phyloP scores from a whole-genome alignment of 2,888 invertebrate species.

The Drosophila meridionalis region DNA sequence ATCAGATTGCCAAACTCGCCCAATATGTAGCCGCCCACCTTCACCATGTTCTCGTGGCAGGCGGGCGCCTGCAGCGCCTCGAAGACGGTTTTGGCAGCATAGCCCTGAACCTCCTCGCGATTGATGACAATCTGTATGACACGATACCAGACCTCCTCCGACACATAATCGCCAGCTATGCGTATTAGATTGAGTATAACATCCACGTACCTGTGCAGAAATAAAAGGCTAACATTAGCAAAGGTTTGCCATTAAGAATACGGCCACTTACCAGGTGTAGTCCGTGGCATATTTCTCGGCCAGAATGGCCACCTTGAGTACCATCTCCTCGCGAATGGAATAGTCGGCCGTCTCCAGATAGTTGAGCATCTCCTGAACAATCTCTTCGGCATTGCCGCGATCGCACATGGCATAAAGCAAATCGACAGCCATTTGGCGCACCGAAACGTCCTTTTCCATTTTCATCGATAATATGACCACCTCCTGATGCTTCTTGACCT shows the following conservation, averaged over 20 bases:
- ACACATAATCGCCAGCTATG: conserved; percentile 99
- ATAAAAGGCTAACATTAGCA: not conserved
- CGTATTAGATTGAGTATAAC: conserved; percentile 99
- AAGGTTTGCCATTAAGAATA: not conserved
- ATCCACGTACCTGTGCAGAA: conserved; percentile 89
- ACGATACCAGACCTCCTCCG: conserved; percentile 99
- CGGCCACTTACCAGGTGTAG: conserved; percentile 94
- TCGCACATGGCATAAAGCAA: conserved; percentile 99
- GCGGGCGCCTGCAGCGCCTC: conserved; percentile 99
- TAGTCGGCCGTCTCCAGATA: conserved; percentile 99
- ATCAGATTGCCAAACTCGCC: conserved; percentile 99
- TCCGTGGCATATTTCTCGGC: conserved; percentile 99
- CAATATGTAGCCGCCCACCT: conserved; percentile 99
- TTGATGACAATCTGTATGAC: conserved; percentile 99
- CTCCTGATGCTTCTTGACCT: conserved; percentile 99
- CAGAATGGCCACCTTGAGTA: conserved; percentile 98
- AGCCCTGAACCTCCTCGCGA: conserved; percentile 99
- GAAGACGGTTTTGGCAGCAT: conserved; percentile 99
- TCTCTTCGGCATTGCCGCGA: conserved; percentile 99
- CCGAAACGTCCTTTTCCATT: conserved; percentile 99
- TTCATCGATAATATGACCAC: conserved; percentile 99
- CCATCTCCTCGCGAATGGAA: conserved; percentile 99
- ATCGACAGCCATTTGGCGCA: conserved; percentile 99
- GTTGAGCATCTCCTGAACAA: conserved; percentile 99
- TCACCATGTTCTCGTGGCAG: conserved; percentile 99